Evolutionary conservation across 2,113 vertebrate genomes (phyloP), one percentile per base, ranked within the genome.

Genomic region (Parus major): DNA sequence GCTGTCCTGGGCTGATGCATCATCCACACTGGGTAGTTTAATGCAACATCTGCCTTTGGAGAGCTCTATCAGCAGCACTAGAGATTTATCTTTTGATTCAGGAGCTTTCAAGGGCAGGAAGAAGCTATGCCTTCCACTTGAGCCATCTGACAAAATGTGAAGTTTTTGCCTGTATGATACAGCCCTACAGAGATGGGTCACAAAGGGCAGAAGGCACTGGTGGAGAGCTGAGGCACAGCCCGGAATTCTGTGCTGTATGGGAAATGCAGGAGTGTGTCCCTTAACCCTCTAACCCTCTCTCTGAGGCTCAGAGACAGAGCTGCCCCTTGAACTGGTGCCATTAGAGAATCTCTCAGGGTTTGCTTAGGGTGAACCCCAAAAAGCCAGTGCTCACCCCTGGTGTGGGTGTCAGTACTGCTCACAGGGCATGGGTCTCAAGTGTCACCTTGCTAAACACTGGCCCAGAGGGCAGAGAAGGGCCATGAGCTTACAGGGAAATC

Each of bases 21-120:
- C 0, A 0, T 2, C 36, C 24, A 23, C 0, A 0, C 3, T 21
- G 59, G 23, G 25, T 12, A 22, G 23, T 46, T 69, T 49, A 53
- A 36, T 59, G 39, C 35, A 42, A 7, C 5, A 12, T 36, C 52
- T n/a, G 36, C 42, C 15, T 65, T 56, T 65, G 68, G 44, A 83
- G 33, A 63, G 23, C 19, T 42, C 46, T 33, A 10, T 10, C 53
- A 83, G 42, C 63, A 90, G 69, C 47, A 42, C 25, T 21, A 41
- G 33, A 71, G 29, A 25, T 22, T 63, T 63, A 31, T 10, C 8
- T 71, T 39, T 60, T 23, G 42, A 60, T 11, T 39, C 18, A 28
- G 52, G 69, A 81, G 53, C 33, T 83, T 68, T 53, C 42, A 86
- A 47, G 35, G 23, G 57, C 41, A 52, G 39, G 33, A 86, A 55